Evolutionary conservation across 2,797 vertebrate genomes (phyloP), one percentile per base, ranked within the genome.

Genomic region (Poeciliopsis presidionis): DNA sequence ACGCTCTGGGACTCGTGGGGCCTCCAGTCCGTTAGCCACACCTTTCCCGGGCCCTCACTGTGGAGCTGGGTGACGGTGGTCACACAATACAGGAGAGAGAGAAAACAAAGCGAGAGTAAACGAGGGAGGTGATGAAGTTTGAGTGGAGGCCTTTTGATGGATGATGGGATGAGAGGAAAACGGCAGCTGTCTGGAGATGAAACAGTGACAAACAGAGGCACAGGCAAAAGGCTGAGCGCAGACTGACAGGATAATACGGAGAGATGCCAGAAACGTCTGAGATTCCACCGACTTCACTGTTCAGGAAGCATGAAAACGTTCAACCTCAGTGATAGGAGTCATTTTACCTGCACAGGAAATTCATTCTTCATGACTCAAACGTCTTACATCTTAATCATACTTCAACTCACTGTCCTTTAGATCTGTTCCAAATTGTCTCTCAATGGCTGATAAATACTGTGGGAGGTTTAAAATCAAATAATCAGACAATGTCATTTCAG

Each of bases 171-270:
- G 71, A 77, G 78, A 73, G 75, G 7, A 79, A 82, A 84, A 86
- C 81, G 81, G 74, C 88, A 90, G 84, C 89, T 86, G 86, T 67
- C 79, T 76, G 55, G 18, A 90, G 86, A 91, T 88, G 84, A 85
- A 82, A 77, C 72, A 12, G 76, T 84, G 88, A 92, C 75, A 84
- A 77, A 92, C 79, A 63, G 83, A 84, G 53, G 61, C 41, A 47
- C 55, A 72, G 84, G 76, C 78, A 69, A 82, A 30, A 86, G 81
- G 77, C 78, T 76, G 81, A 77, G 71, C 69, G 72, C 77, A 73
- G 83, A 71, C 74, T 49, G 81, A 70, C 75, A 25, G 55, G 55
- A 57, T 13, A 14, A 57, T 13, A 28, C 11, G 1, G 55, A 13
- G 55, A n/a, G 77, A 55, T 36, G n/a, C 59, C 51, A 43, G 33